A percentile compares a stretch with the other conserved stretches of the same genome.
These are phyloP conservation scores for Augochlorella aurata DNA, from an alignment of 2,888 invertebrate genomes.

Conservation along the genomic window DNA sequence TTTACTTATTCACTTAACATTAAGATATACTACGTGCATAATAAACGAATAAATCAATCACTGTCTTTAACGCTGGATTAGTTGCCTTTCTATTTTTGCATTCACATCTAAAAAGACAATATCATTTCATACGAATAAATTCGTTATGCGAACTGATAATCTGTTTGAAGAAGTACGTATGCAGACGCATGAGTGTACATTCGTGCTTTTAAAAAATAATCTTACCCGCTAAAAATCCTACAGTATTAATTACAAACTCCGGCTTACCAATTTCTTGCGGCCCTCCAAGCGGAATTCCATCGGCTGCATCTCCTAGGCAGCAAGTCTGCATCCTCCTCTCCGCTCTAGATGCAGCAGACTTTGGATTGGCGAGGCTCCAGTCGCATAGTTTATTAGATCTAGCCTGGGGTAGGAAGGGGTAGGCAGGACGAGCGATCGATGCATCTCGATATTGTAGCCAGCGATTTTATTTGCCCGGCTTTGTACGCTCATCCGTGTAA, in stretches of 20 bases:
- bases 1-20: too few relatives aligned
- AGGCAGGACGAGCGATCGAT: constrained; percentile 62
- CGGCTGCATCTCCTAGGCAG: constrained; percentile 42
- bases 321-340: constrained; percentile 57
- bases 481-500: constrained; percentile 41
- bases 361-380: constrained; percentile 73
- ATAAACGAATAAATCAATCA: too few relatives aligned
- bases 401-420: not conserved
- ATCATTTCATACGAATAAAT: too few relatives aligned
- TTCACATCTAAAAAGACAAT: too few relatives aligned
- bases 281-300: not conserved
- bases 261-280: not conserved
- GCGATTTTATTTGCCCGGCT: constrained; percentile 53
- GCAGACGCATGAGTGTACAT: too few relatives aligned
- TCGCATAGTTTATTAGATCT: constrained; percentile 74
- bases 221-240: not conserved
- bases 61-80: too few relatives aligned
- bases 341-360: constrained; percentile 65
- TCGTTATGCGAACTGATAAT: too few relatives aligned
- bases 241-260: not conserved
- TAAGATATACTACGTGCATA: too few relatives aligned
- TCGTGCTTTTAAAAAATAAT: too few relatives aligned
- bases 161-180: too few relatives aligned
- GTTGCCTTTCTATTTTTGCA: too few relatives aligned
- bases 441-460: constrained; percentile 63